Base-by-base conservation (phyloP, 2,797 vertebrate species). In the Galaxias olidus region DNA sequence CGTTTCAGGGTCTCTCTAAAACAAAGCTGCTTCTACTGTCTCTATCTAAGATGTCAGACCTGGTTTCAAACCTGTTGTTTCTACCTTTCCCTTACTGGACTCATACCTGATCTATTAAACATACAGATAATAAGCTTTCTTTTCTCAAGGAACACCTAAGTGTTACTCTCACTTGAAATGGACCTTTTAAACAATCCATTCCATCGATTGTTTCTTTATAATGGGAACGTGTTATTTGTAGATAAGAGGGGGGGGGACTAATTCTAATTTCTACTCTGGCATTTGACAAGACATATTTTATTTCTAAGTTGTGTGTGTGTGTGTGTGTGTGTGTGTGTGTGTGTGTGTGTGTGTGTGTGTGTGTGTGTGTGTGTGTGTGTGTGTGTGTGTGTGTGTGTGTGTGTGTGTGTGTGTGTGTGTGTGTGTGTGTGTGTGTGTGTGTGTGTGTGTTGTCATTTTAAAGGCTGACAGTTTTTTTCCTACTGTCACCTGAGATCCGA, bases 1-100 rank as follows among this genome's bases (percentile, higher is more conserved):
- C 93, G 93, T 91, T 94, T 95, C 95, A 96, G 95, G 95, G 93
- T 96, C 90, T 92, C 91, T 87, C 90, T 90, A 90, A 90, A 90
- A 91, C 84, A 90, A 95, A 93, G 91, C 93, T 94, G 91, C 94
- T 95, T 94, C 61, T 4, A 40, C 74, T 85, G 20, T 9, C n/a
- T 19, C 13, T 15, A 1, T 60, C 18, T 56, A 12, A 11, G 13
- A 81, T 68, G 66, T 82, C 74, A 72, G 80, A 59, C 59, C 70
- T 30, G 30, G 30, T 30, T 30, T 30, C 30, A 30, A 30, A 30
- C 30, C 30, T 30, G 30, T 89, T 81, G 49, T 85, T 78, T 80
- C 82, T 79, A 73, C 76, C 87, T 85, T 86, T 89, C 89, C 87
- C 89, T 89, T 53, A 55, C 87, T 83, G 61, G 88, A 84, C 78